Base-by-base conservation (phyloP, 2,113 vertebrate species). In the Tupaia tana region DNA sequence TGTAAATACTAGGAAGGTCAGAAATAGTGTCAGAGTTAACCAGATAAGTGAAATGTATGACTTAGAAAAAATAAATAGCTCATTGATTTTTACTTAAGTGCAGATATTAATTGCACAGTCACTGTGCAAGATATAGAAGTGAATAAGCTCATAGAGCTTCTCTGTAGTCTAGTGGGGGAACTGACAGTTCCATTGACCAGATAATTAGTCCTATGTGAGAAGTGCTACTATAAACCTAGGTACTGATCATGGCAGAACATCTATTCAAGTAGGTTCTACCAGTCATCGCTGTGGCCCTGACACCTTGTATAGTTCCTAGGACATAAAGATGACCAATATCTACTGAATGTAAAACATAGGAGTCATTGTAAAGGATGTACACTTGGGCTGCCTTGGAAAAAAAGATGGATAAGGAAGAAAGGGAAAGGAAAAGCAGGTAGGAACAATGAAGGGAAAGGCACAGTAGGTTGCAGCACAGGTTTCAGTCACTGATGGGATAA, bases 231-330 rank as follows among this genome's bases (percentile, higher is more conserved):
- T 18, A 22, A 69, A 22, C 7, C 2, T 4, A 6, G 56, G 77
- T 52, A 7, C 66, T 6, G 56, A 14, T 31, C 22, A 24, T 22
- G 0, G 4, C 10, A 14, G n/a, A 34, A 5, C 15, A 24, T 1
- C 31, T 25, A 6, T 34, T 43, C 29, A 29, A 61, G 52, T 0
- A 24, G 82, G 29, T 4, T 11, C 34, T 29, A 2, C 71, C 10
- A 1, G 7, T 74, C 20, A 4, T 56, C 0, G 0, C 43, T 27
- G 34, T 3, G 13, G n/a, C 61, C 77, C 27, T 11, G 0, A 27
- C 20, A 16, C 61, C 66, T 22, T n/a, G 18, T 56, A 6, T 0
- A 0, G 13, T 54, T 92, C 16, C 82, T 31, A 59, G 52, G 92
- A 84, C 34, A 1, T 1, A 29, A 15, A 69, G 52, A 52, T 4